A percentile compares a stretch with the other conserved stretches of the same genome.
Conservation (phyloP, 2,888 invertebrate genomes). For the Scrobipalpa costella region DNA sequence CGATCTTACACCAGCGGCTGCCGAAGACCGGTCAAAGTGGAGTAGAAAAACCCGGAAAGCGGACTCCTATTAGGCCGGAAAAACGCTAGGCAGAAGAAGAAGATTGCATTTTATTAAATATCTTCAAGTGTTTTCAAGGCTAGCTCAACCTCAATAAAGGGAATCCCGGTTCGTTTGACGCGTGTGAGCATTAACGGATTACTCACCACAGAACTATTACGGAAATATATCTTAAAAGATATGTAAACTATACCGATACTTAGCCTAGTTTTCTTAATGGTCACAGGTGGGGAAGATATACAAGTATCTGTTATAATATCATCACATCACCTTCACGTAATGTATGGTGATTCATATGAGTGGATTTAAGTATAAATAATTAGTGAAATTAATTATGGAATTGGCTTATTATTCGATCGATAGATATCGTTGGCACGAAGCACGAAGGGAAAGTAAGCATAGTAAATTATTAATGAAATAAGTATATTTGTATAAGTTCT, state of each 20-base stretch:
- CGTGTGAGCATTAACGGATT: not conserved
- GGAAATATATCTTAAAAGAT: not conserved
- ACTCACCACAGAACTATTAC: not conserved
- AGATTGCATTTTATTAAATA: no score
- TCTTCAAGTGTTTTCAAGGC: no score
- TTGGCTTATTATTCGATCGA: constrained; percentile 1
- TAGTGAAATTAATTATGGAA: constrained; percentile 4
- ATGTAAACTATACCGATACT: not conserved
- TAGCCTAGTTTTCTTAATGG: constrained; percentile 4
- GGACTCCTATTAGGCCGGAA: no score
- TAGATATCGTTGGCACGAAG: constrained; percentile 5
- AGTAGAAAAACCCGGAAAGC: no score
- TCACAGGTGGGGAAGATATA: constrained; percentile 1
- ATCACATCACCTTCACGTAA: not conserved
- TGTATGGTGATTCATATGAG: not conserved
- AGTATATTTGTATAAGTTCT: no score
- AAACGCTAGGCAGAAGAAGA: no score
- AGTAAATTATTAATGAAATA: not conserved
- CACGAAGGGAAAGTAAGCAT: not conserved
- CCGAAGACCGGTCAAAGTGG: no score
- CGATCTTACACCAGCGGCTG: no score
- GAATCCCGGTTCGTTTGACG: not conserved
- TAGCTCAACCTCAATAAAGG: not conserved
- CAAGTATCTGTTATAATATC: not conserved
- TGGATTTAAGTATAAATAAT: not conserved